These are phyloP conservation scores for Clytia hemisphaerica DNA, from an alignment of 30 jellyfish, hydroid and myxozoan species.

Conservation along the genomic window DNA sequence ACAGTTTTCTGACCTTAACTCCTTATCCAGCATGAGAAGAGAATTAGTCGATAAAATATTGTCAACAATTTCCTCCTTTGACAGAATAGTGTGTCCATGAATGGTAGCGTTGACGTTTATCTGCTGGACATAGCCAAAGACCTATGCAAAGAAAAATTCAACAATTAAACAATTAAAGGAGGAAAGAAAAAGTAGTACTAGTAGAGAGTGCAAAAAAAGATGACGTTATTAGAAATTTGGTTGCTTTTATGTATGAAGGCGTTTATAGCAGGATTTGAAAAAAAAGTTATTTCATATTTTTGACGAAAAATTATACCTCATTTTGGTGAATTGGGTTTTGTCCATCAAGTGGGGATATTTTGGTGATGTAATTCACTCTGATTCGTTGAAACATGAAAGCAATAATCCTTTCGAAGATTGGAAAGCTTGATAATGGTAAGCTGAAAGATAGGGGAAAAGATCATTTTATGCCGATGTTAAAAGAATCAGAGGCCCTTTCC, in stretches of 20 bases:
- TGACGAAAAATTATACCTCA: not conserved
- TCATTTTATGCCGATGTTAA: no score
- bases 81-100: not conserved
- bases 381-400: constrained; percentile 87
- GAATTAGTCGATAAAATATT: constrained; percentile 19
- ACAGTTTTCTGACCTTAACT: constrained; percentile 6
- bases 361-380: constrained; percentile 63
- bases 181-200: no score
- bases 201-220: no score
- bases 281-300: not conserved
- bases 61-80: constrained; percentile 21
- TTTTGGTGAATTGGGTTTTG: constrained; percentile 1
- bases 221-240: no score
- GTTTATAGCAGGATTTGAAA: no score
- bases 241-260: no score
- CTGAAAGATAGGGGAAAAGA: constrained; percentile 21
- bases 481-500: no score
- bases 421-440: constrained; percentile 78
- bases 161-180: no score
- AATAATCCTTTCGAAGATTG: constrained; percentile 78
- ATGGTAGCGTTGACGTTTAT: constrained; percentile 6
- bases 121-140: constrained; percentile 30
- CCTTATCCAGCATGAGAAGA: constrained; percentile 3
- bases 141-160: no score
- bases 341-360: constrained; percentile 20